These are phyloP conservation scores for Labroides dimidiatus DNA, from an alignment of 2,797 vertebrate species.

Conservation along the genomic window DNA sequence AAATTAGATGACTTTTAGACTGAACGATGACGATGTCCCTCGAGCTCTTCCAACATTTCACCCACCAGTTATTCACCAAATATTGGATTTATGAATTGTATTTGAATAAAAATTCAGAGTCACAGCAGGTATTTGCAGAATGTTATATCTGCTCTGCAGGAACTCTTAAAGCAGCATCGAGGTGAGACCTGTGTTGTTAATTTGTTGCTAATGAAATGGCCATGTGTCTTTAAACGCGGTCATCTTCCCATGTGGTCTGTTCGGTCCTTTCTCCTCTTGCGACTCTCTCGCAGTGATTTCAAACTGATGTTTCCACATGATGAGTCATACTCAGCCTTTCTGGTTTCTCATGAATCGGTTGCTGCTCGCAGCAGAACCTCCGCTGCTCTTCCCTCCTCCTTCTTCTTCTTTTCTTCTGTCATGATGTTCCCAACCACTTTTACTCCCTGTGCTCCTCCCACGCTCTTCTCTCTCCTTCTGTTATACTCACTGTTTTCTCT, in stretches of 20 bases:
- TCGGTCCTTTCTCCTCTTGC: neutral
- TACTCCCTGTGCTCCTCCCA: slow-evolving; percentile 29
- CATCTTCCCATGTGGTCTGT: neutral
- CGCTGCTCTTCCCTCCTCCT: slow-evolving; percentile 42
- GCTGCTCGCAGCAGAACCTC: slow-evolving; percentile 42
- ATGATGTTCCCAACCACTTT: slow-evolving; percentile 44
- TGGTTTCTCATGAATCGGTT: slow-evolving; percentile 56
- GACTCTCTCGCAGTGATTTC: slow-evolving; percentile 44
- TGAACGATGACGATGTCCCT: too few relatives aligned
- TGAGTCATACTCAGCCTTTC: slow-evolving; percentile 60
- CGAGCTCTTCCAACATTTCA: too few relatives aligned
- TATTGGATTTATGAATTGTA: too few relatives aligned
- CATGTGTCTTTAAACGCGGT: neutral
- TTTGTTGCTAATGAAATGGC: neutral
- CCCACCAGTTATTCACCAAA: too few relatives aligned
- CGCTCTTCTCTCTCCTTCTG: slow-evolving; percentile 21
- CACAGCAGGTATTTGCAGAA: too few relatives aligned
- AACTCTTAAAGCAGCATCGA: neutral
- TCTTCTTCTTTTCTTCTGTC: slow-evolving; percentile 38
- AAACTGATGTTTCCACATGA: slow-evolving; percentile 65
- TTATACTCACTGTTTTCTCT: slow-evolving; percentile 60
- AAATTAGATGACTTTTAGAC: too few relatives aligned
- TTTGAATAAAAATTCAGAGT: too few relatives aligned
- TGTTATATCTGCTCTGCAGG: neutral
- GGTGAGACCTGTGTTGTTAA: neutral